Evolutionary conservation across 1,140 invertebrate species (phyloP), one percentile per base, ranked within the genome.

Genomic region (fruit fly (Drosophila melanogaster)): DNA sequence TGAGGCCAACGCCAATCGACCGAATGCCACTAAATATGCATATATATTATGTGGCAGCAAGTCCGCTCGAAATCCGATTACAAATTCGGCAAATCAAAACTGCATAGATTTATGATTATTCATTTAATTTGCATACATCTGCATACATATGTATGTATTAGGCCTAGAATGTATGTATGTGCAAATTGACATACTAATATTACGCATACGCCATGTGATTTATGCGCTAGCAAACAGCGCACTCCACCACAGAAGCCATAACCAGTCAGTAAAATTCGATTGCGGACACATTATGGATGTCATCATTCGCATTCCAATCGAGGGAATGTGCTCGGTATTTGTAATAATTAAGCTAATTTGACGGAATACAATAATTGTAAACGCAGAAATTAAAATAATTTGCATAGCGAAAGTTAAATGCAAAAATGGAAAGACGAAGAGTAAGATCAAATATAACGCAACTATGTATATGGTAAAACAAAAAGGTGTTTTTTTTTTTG

Each of bases 331-430:
- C 60, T 65, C 38, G 46, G 58, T 80, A 77, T 77, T 77, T 80
- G 67, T 77, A 84, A 83, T 71, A 74, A 84, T 84, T 89, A 89
- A 89, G 85, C 72, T 89, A 89, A 80, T 89, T 90, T 80, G 84
- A 89, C 84, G 81, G 58, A 80, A 90, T 77, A 90, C 84, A 89
- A 89, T 89, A 89, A 89, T 69, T 84, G 76, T 90, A 84, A 78
- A 84, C 78, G 76, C 40, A 71, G 66, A 75, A 61, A 47, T 70
- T 26, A 53, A 65, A 35, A 30, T 19, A 33, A 56, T 56, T 55
- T 56, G 50, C 66, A 67, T 30, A 57, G 43, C 33, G 19, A 11
- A 50, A 40, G 46, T 43, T 10, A 22, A 64, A 37, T 47, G 59
- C 60, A 49, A 58, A 70, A 37, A 41, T 33, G 14, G 22, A 14